Percentiles rank a stretch among this genome's conserved stretches.
Evolutionary conservation across 2,888 invertebrate genomes (phyloP).

Genomic region (Nematopogon swammerdamellus): DNA sequence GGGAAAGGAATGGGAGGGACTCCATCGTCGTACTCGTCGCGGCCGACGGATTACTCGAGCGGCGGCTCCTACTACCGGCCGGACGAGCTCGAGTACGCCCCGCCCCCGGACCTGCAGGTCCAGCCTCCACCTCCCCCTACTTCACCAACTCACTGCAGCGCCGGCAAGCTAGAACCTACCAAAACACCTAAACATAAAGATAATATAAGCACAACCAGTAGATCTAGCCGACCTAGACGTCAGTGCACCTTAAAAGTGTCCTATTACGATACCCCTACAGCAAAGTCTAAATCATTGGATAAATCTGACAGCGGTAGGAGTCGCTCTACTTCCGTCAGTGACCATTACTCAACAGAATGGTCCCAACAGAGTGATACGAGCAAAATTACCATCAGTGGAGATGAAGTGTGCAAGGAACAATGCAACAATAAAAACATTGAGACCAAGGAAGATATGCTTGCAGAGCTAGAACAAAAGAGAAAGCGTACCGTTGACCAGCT

Average conservation of each 20-base stretch:
- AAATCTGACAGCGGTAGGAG: slow-evolving; percentile 12
- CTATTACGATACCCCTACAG: slow-evolving; percentile 22
- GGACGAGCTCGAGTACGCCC: slow-evolving; percentile 54
- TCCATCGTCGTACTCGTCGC: slow-evolving; percentile 40
- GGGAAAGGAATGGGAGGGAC: slow-evolving; percentile 23
- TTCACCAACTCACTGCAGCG: slow-evolving; percentile 14
- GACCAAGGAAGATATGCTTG: slow-evolving; percentile 14
- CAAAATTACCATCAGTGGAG: too few relatives aligned
- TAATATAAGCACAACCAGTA: slow-evolving; percentile 10
- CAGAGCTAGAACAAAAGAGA: slow-evolving; percentile 2
- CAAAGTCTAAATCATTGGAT: slow-evolving; percentile 17
- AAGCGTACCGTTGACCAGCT: slow-evolving; percentile 11
- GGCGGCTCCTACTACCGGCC: slow-evolving; percentile 62
- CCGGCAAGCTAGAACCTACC: neutral
- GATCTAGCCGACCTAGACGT: slow-evolving; percentile 30
- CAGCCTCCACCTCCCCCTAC: slow-evolving; percentile 19
- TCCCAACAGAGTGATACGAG: slow-evolving; percentile 5
- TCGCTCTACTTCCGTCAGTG: too few relatives aligned
- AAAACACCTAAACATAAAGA: slow-evolving; percentile 15
- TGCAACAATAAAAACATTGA: too few relatives aligned
- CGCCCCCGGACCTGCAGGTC: slow-evolving; percentile 20
- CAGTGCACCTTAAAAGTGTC: slow-evolving; percentile 48
- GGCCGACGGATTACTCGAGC: slow-evolving; percentile 59
- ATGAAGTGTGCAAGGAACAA: too few relatives aligned
- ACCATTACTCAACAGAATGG: too few relatives aligned